Conservation (phyloP, 2,113 vertebrate species). For the Pachycephala philippinensis region DNA sequence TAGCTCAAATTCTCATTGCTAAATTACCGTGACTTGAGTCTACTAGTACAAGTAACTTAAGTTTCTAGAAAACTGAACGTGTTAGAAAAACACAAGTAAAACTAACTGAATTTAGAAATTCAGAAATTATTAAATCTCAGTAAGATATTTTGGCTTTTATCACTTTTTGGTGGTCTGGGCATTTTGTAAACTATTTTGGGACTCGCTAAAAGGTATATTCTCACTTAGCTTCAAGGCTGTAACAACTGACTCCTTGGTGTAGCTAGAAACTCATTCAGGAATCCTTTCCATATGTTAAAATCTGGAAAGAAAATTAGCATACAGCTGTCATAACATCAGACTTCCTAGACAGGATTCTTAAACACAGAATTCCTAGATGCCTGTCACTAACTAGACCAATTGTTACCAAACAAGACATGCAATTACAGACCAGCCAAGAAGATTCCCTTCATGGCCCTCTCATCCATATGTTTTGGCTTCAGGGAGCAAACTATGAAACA, state of each 20-base stretch:
- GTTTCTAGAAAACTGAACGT: background rate
- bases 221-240: background rate
- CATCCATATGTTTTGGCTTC: background rate
- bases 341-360: background rate
- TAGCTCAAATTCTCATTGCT: background rate
- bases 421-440: background rate
- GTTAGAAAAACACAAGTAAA: background rate
- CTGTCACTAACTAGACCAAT: background rate
- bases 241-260: background rate
- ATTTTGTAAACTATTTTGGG: background rate
- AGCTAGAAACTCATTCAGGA: background rate
- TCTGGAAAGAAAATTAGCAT: background rate
- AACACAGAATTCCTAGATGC: background rate
- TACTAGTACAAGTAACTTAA: background rate
- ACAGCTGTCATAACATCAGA: conserved; percentile 8
- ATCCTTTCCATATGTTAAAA: background rate
- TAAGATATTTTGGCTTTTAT: background rate
- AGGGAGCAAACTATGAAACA: background rate
- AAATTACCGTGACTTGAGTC: background rate
- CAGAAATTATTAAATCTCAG: background rate
- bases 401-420: background rate
- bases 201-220: background rate
- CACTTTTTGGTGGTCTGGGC: background rate
- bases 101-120: background rate
- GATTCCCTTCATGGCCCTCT: background rate